Conservation (phyloP, 1,140 invertebrate species). For the Trichogramma pretiosum region DNA sequence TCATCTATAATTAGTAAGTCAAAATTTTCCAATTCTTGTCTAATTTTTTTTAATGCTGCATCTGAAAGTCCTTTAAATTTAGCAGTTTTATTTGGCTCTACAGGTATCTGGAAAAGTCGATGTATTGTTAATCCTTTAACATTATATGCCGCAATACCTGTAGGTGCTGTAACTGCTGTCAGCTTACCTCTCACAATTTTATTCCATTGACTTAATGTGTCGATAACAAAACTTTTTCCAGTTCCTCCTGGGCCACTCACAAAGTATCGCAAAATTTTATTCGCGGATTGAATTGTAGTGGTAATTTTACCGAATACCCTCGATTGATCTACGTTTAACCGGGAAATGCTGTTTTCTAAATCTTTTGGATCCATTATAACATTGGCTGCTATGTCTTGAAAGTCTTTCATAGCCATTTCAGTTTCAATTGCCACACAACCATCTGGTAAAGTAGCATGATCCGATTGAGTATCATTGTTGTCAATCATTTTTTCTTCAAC, state of each 20-base stretch:
- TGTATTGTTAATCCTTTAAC: conserved; percentile 25
- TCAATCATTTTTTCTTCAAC: conserved; percentile 11
- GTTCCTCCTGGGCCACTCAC: conserved; percentile 14
- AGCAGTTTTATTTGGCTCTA: conserved; percentile 21
- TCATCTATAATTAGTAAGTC: conserved; percentile 31
- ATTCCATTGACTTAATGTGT: conserved; percentile 17
- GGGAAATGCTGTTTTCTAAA: background rate
- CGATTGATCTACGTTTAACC: background rate
- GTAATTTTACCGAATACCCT: background rate
- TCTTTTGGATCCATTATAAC: background rate
- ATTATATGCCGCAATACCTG: conserved; percentile 26
- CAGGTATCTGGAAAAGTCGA: conserved; percentile 24
- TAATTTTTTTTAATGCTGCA: conserved; percentile 22
- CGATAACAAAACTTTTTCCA: conserved; percentile 19
- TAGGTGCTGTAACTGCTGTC: conserved; percentile 25
- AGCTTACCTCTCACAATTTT: conserved; percentile 19
- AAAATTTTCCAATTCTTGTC: conserved; percentile 24
- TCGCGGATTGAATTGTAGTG: background rate
- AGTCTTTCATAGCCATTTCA: conserved; percentile 16
- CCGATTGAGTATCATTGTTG: background rate
- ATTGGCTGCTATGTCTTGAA: conserved; percentile 13
- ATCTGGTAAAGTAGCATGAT: background rate
- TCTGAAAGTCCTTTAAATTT: conserved; percentile 23
- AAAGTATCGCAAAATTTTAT: conserved; percentile 11
- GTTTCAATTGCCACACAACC: conserved; percentile 13